phyloP scores from a whole-genome alignment of 2,888 invertebrate genomes.

The Andrena flavipes region DNA sequence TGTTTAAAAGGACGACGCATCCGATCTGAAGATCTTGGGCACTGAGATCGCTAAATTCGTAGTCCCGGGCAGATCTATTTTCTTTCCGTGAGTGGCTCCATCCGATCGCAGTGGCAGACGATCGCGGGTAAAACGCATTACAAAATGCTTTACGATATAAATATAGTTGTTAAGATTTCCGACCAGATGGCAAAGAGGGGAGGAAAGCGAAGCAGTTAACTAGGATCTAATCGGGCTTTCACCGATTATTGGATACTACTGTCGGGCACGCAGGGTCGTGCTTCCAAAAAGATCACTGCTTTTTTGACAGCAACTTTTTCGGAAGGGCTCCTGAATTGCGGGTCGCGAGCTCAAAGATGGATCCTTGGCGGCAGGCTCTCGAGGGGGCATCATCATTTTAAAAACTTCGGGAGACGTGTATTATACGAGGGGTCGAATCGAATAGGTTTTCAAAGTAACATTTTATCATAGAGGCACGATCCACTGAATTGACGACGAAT shows the following conservation, averaged over 20 bases:
- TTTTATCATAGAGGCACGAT: slow-evolving; percentile 1
- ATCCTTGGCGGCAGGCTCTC: background rate
- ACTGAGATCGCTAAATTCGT: background rate
- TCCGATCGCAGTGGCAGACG: slow-evolving; percentile 41
- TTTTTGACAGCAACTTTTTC: background rate
- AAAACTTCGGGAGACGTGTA: slow-evolving; percentile 8
- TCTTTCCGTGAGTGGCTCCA: background rate
- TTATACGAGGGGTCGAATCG: background rate
- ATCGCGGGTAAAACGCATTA: slow-evolving; percentile 58
- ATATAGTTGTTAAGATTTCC: slow-evolving; percentile 72
- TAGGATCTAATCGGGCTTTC: slow-evolving; percentile 43
- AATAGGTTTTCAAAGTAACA: background rate
- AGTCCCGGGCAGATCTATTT: background rate
- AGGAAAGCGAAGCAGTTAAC: slow-evolving; percentile 41
- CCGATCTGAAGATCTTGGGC: background rate
- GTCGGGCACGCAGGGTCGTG: slow-evolving; percentile 42
- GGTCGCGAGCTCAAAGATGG: slow-evolving; percentile 5
- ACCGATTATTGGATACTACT: slow-evolving; percentile 34
- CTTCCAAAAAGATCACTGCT: slow-evolving; percentile 1
- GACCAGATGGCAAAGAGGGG: slow-evolving; percentile 64
- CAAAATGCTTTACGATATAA: slow-evolving; percentile 70
- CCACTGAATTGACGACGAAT: background rate
- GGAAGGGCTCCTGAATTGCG: background rate
- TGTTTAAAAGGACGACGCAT: background rate
- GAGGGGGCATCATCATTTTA: slow-evolving; percentile 8